phyloP scores from a whole-genome alignment of 2,113 vertebrate genomes.

The Rhinolophus ferrumequinum region DNA sequence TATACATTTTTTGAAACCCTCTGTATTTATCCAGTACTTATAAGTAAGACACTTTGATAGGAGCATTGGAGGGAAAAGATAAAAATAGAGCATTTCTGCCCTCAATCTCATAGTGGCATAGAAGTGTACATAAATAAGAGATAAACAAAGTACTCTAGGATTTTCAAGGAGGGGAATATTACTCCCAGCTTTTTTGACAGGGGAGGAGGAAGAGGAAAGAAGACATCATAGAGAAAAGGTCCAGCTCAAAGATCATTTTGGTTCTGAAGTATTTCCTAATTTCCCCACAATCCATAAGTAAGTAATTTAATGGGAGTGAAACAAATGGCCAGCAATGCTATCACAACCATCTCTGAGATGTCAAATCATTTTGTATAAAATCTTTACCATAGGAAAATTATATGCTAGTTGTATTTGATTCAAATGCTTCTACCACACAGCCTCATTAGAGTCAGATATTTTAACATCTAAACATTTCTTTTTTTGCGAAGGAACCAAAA shows the following conservation, averaged over 20 bases:
- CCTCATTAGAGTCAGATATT: background rate
- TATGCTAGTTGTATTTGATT: background rate
- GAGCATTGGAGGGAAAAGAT: background rate
- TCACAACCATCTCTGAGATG: background rate
- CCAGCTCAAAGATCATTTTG: background rate
- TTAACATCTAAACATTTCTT: background rate
- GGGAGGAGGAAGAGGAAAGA: background rate
- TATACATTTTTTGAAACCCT: no score
- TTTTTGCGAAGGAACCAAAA: background rate
- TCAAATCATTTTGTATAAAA: constrained; percentile 12
- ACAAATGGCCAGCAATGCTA: background rate
- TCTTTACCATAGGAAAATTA: background rate
- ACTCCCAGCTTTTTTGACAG: background rate
- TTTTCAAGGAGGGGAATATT: background rate
- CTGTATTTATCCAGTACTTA: background rate
- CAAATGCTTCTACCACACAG: background rate
- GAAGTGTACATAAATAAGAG: background rate
- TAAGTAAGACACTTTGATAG: background rate
- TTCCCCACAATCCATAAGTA: background rate
- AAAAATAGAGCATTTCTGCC: constrained; percentile 23
- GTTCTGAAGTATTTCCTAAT: background rate
- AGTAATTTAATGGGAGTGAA: background rate
- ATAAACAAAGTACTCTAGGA: background rate
- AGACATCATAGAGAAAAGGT: background rate
- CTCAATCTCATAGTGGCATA: background rate